Evolutionary conservation across 2,797 vertebrate genomes (phyloP), one percentile per base, ranked within the genome.

Genomic region (Lepidocolaptes lacrymiger): DNA sequence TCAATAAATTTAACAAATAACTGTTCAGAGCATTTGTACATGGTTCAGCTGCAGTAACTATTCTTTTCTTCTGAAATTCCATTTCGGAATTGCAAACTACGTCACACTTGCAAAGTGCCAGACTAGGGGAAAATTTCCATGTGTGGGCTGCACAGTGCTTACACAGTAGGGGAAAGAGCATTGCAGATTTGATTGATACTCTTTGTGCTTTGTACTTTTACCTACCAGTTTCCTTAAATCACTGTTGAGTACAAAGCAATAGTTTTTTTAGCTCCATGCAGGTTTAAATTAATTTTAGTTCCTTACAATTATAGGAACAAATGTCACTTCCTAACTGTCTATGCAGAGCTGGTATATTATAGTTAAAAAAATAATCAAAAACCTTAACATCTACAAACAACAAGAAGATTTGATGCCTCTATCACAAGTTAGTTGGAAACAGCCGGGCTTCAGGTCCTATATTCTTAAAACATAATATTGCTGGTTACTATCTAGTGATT

Each of bases 81-180:
- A 48, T 64, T 93, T 72, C 69, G 68, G 83, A 88, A 78, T 51
- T 48, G 78, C 14, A 30, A 95, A 91, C 34, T 75, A 85, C 36
- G 30, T 81, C 82, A 90, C 62, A 84, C 66, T 64, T 90, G 51
- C 93, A 93, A 96, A 84, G 93, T 73, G 89, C 51, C 59, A 96
- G 89, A 95, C 91, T 34, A 89, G 49, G 24, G 73, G 82, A 93
- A 95, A 92, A 81, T 75, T 86, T 41, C 18, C 3, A 43, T 75
- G 88, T 68, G 96, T 95, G 79, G 96, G 96, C 51, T 89, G 89
- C 68, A 61, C 9, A 46, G 56, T 52, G 15, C 72, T 80, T 71
- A 78, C 18, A 80, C 5, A 51, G 68, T 41, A 91, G 21, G 39
- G 8, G 28, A 37, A 93, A 91, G 24, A 92, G 36, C 36, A 51